Evolutionary conservation across 2,888 invertebrate species (phyloP).

Genomic region (Noctuana brunneofusca): DNA sequence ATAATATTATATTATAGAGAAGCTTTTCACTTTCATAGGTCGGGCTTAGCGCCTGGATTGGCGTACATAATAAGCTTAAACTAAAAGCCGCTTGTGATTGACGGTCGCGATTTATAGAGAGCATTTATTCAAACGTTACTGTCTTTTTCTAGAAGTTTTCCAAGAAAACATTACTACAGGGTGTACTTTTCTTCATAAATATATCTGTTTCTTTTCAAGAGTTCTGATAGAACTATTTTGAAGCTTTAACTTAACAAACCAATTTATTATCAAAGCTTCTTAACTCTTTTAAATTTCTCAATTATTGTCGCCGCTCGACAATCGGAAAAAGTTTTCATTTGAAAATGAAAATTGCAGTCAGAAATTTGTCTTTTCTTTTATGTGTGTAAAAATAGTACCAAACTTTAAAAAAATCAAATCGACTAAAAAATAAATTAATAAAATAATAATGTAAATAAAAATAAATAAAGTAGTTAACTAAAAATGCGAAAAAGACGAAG

Average conservation of each 20-base stretch:
- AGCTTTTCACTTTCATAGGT: constrained; percentile 11
- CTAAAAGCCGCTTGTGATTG: constrained; percentile 1
- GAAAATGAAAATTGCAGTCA: background rate
- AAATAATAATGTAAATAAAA: too few relatives aligned
- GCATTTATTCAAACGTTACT: background rate
- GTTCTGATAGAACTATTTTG: background rate
- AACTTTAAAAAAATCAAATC: too few relatives aligned
- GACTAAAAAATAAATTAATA: too few relatives aligned
- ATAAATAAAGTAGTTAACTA: too few relatives aligned
- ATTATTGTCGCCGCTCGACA: background rate
- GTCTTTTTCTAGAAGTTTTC: background rate
- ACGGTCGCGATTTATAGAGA: background rate
- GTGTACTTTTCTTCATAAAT: background rate
- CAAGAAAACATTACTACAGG: background rate
- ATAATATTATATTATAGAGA: background rate
- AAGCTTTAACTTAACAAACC: background rate
- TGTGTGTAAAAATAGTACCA: too few relatives aligned
- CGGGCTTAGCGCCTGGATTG: constrained; percentile 1
- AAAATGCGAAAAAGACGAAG: too few relatives aligned
- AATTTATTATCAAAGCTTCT: background rate
- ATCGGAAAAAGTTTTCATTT: background rate
- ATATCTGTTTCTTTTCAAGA: background rate
- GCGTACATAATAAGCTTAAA: constrained; percentile 20
- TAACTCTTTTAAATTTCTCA: constrained; percentile 1
- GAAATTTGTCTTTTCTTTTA: background rate